Evolutionary conservation across 2,888 invertebrate genomes (phyloP), one percentile per base, ranked within the genome.

Genomic region (Acanthoscelides obtectus): DNA sequence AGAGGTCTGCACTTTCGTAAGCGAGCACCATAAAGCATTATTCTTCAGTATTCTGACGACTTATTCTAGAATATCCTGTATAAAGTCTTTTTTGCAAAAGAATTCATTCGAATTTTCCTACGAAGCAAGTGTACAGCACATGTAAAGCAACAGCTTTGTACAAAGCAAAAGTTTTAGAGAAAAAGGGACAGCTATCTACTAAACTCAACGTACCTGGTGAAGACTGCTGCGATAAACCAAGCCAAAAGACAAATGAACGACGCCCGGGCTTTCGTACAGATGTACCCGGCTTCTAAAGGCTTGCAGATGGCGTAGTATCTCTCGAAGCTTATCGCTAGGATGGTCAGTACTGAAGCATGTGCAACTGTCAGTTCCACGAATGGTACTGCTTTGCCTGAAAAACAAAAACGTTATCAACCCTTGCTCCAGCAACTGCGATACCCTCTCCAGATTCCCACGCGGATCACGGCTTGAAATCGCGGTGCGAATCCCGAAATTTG

Each of bases 281-380:
- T 94, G 86, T 95, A 95, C 73, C 95, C 64, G 3, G 95, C 96
- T 79, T 94, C 91, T 70, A 97, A 87, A 0, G 97, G 97, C 83
- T 96, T 94, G 85, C 97, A 97, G 83, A 97, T 96, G 76, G 97
- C 97, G 84, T 90, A 89, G 83, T 90, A 90, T 72, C 94, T 89
- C 86, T 97, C 97, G 85, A 97, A 95, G 82, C 95, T 95, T 85
- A 97, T 97, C 72, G 96, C 97, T 81, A 97, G 86, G 81, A 97
- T 97, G 64, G 97, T 97, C 70, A 97, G 88, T 1, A 96, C 96
- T 64, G 96, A 96, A 22, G 96, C 95, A 84, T 96, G 96, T 1
- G 96, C 95, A 22, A 97, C 95, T 0, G 95, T 94, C 82, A 96
- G 87, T 86, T 97, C 97, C 74, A 97, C 92, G 84, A 96, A 96